phyloP scores from a whole-genome alignment of 2,888 invertebrate species.

The Maniola hyperantus region DNA sequence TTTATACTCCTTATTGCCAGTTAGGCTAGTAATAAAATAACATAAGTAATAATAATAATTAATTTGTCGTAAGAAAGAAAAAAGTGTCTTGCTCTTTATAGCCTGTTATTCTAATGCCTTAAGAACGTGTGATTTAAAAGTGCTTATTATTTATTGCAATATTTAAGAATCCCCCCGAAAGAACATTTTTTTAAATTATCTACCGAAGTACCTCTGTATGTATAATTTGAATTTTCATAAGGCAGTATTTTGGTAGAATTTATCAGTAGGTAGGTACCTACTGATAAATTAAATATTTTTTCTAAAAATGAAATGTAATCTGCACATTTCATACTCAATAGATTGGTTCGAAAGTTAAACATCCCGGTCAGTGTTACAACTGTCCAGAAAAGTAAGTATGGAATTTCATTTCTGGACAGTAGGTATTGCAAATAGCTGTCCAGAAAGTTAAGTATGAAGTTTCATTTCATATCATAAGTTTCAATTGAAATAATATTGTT shows the following conservation, averaged over 20 bases:
- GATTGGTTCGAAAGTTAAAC: too few species aligned
- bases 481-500: too few species aligned
- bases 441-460: too few species aligned
- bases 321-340: too few species aligned
- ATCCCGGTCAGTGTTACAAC: too few species aligned
- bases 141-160: constrained; percentile 19
- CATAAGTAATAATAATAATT: constrained; percentile 32
- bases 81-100: constrained; percentile 27
- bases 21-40: constrained; percentile 28
- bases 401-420: too few species aligned
- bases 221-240: constrained; percentile 29
- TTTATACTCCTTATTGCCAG: constrained; percentile 37
- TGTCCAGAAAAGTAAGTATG: too few species aligned
- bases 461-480: too few species aligned
- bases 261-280: constrained; percentile 12
- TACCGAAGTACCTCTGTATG: neutral
- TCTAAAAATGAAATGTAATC: too few species aligned
- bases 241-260: constrained; percentile 18
- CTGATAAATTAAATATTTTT: too few species aligned
- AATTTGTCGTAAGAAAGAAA: constrained; percentile 35
- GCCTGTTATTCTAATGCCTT: constrained; percentile 14
- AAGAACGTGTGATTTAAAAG: constrained; percentile 23
- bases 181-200: constrained; percentile 2
- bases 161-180: constrained; percentile 19
- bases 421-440: too few species aligned